Conservation (phyloP, 2,113 vertebrate species). For the Podocnemis expansa region DNA sequence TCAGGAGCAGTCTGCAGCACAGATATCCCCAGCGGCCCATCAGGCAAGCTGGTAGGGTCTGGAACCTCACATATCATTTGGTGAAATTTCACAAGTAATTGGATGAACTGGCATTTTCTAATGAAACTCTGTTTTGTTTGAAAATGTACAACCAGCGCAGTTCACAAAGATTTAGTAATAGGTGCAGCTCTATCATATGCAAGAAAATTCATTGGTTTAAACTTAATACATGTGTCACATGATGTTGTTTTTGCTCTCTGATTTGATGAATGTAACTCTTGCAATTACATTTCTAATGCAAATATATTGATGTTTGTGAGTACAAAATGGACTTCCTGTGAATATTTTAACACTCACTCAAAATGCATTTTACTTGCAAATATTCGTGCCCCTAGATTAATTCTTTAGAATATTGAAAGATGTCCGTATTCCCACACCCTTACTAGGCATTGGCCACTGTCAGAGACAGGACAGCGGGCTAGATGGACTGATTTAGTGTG, state of each 20-base stretch:
- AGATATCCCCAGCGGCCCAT: background rate
- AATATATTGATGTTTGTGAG: background rate
- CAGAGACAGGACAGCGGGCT: no score
- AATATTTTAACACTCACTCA: background rate
- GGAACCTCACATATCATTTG: background rate
- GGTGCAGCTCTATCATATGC: background rate
- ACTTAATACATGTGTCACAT: conserved; percentile 5
- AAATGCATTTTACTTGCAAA: background rate
- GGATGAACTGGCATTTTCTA: background rate
- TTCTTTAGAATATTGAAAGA: background rate
- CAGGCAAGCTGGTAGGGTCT: background rate
- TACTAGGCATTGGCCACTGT: no score
- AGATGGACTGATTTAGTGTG: no score
- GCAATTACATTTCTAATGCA: conserved; percentile 2
- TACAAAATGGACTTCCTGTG: background rate
- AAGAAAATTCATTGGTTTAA: conserved; percentile 3
- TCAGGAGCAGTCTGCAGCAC: background rate
- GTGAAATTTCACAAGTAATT: background rate
- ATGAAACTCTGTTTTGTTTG: background rate
- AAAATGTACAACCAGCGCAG: background rate
- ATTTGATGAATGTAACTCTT: background rate
- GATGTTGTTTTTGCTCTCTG: conserved; percentile 14
- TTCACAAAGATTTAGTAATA: background rate
- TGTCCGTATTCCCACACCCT: background rate
- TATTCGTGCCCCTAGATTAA: background rate